Percentiles rank a stretch among this genome's conserved stretches.
Evolutionary conservation across 1,140 invertebrate genomes (phyloP).

Genomic region (Macrotrachela quadricornifera): DNA sequence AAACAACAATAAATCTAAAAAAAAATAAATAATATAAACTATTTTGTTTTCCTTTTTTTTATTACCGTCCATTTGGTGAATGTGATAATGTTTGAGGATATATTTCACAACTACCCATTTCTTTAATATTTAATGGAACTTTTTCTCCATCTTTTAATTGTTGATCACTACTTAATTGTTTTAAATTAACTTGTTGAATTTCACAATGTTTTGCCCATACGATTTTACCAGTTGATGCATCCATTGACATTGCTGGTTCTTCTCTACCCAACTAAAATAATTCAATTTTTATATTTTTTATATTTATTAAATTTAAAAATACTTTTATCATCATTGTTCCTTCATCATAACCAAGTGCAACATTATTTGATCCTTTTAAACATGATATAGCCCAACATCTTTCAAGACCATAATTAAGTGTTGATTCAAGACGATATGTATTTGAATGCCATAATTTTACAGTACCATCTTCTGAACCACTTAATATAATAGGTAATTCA

Average conservation of each 20-base stretch:
- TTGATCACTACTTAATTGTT: slow-evolving; percentile 23
- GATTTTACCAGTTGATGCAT: slow-evolving; percentile 73
- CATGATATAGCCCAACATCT: slow-evolving; percentile 87
- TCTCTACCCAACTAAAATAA: slow-evolving; percentile 54
- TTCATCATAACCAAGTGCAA: slow-evolving; percentile 91
- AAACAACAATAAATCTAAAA: slow-evolving; percentile 68
- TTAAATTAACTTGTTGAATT: slow-evolving; percentile 88
- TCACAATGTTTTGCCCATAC: slow-evolving; percentile 95
- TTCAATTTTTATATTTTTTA: too few relatives aligned
- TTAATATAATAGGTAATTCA: slow-evolving; percentile 83
- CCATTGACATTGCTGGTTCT: slow-evolving; percentile 97
- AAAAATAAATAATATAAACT: too few relatives aligned
- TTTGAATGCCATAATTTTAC: slow-evolving; percentile 37
- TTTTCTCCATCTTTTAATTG: slow-evolving; percentile 64
- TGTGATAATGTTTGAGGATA: slow-evolving; percentile 95
- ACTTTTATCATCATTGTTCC: slow-evolving; percentile 81
- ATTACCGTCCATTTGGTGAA: slow-evolving; percentile 69
- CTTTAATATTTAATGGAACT: slow-evolving; percentile 73
- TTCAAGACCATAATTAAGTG: slow-evolving; percentile 90
- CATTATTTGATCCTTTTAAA: slow-evolving; percentile 80
- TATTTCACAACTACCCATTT: slow-evolving; percentile 97
- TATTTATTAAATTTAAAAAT: too few relatives aligned
- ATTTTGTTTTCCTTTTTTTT: too few relatives aligned
- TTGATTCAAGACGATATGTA: slow-evolving; percentile 52
- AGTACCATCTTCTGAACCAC: slow-evolving; percentile 76